Conservation (phyloP, 2,113 vertebrate genomes). For the Eclectus roratus region DNA sequence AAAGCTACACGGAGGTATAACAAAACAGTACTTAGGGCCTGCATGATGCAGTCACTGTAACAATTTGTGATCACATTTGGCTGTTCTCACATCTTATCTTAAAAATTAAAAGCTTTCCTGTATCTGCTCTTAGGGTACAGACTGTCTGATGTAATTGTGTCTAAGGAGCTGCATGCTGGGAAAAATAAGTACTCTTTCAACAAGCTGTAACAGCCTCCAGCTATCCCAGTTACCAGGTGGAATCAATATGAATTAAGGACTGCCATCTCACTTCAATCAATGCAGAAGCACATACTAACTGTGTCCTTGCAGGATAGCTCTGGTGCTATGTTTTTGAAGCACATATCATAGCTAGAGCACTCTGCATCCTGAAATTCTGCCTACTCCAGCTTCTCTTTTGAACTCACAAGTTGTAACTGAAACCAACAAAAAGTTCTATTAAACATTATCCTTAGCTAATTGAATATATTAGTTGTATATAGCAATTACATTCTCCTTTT, state of each 20-base stretch:
- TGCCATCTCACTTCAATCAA: neutral
- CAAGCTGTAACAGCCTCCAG: neutral
- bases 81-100: neutral
- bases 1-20: neutral
- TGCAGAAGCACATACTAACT: neutral
- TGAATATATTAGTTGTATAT: conserved; percentile 40
- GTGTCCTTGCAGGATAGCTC: neutral
- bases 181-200: neutral
- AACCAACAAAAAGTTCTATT: conserved; percentile 49
- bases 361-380: neutral
- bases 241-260: neutral
- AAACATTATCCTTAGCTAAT: conserved; percentile 50
- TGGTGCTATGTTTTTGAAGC: neutral
- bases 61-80: neutral
- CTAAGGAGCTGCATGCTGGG: neutral
- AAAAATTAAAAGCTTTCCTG: neutral
- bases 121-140: neutral
- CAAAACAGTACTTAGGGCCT: neutral
- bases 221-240: neutral
- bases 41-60: neutral
- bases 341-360: neutral
- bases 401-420: conserved; percentile 34
- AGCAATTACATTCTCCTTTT: conserved; percentile 52
- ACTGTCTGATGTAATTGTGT: neutral
- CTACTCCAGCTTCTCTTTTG: neutral